Evolutionary conservation across 2,888 invertebrate species (phyloP).

Genomic region (Mythimna pallens): DNA sequence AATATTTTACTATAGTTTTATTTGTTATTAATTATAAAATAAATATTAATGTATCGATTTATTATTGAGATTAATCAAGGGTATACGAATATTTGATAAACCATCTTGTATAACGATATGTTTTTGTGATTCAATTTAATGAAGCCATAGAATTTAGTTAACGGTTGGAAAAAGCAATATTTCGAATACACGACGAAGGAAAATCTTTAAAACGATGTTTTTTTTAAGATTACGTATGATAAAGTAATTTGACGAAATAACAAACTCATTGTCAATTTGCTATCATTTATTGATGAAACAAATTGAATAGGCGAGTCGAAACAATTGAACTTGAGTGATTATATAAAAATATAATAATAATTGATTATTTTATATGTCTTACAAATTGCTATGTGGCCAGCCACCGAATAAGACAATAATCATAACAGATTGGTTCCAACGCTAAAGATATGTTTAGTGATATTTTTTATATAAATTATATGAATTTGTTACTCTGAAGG

Average conservation of each 20-base stretch:
- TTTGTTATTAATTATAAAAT: too few relatives aligned
- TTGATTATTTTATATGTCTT: slow-evolving; percentile 76
- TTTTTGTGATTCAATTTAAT: background rate
- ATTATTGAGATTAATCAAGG: background rate
- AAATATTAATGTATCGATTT: background rate
- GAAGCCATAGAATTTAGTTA: background rate
- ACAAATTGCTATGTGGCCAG: slow-evolving; percentile 87
- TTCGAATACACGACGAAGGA: background rate
- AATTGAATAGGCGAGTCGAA: slow-evolving; percentile 86
- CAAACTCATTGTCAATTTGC: slow-evolving; percentile 82
- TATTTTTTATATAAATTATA: slow-evolving; percentile 3
- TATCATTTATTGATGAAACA: slow-evolving; percentile 89
- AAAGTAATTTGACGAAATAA: slow-evolving; percentile 53
- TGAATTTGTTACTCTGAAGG: slow-evolving; percentile 11
- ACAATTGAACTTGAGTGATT: slow-evolving; percentile 81
- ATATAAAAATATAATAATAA: slow-evolving; percentile 84
- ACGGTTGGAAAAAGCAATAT: background rate
- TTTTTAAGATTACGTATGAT: background rate
- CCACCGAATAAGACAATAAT: slow-evolving; percentile 82
- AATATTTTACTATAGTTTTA: background rate
- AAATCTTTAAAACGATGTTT: background rate
- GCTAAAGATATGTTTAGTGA: slow-evolving; percentile 56
- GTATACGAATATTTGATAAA: background rate
- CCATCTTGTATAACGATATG: background rate
- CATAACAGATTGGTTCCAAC: slow-evolving; percentile 65